Base-by-base conservation (phyloP, 2,888 invertebrate species). In the Mythimna impura region DNA sequence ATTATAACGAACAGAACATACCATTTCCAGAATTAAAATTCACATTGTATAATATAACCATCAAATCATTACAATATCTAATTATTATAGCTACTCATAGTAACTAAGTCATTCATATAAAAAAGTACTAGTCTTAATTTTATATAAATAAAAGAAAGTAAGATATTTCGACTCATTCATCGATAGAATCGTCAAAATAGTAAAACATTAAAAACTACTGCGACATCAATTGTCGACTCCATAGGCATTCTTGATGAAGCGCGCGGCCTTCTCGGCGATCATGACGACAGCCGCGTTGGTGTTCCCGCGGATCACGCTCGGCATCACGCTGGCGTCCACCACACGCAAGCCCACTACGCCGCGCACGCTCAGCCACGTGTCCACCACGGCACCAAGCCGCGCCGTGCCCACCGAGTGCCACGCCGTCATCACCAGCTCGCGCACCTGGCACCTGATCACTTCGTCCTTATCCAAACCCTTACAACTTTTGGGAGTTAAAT, bases 351-450 rank as follows among this genome's bases (percentile, higher is more conserved):
- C 79, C 0, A 58, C 10, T 12, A 95, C 72, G 0, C 94, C 94
- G 0, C 70, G 69, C 47, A 95, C 95, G 54, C 80, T 82, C 75
- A 95, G 72, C 68, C 83, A 47, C 0, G 78, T 73, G 77, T 95
- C 94, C 58, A 95, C 86, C 20, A 94, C 95, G 2, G 81, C 34
- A 0, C 95, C 95, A 91, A 95, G 88, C 0, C 0, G 94, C 90
- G 0, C 93, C 0, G 95, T 94, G 2, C 95, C 95, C 9, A 91
- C 95, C 1, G 95, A 87, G 78, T 95, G 95, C 94, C 94, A 95
- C 20, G 95, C 95, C 0, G 95, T 89, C 85, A 89, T 92, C 20
- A 91, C 94, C 81, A 90, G 87, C 36, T 89, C 88, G 54, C 66
- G 87, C 3, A 94, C 89, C 20, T 83, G 86, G 83, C 97, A 97